Base-by-base conservation (phyloP, 2,113 vertebrate genomes). In the Lanius ludovicianus region DNA sequence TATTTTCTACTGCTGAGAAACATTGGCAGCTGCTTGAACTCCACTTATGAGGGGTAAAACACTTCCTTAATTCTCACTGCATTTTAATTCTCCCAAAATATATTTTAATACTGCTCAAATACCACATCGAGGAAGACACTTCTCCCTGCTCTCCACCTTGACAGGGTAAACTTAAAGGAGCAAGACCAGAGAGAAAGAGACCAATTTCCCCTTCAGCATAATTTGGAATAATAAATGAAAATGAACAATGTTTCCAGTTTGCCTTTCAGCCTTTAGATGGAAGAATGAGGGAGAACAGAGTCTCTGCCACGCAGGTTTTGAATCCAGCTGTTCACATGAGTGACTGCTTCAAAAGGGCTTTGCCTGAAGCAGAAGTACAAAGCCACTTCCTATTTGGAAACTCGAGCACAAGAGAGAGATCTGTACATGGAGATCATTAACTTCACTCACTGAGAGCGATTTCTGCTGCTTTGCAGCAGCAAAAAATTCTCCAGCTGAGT, bases 381-480 rank as follows among this genome's bases (percentile, higher is more conserved):
- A 91, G 44, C 24, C 59, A 9, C 22, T 50, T 93, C 63, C 53
- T 35, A 11, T 41, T n/a, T 37, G 50, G 56, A 65, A 2, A 12
- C 33, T 44, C 6, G 27, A 89, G 76, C 25, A 25, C 27, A 46
- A 49, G 47, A 1, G 2, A 67, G 44, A 62, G 35, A 49, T 76
- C 14, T 4, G 31, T 22, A 3, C 35, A 1, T 14, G 14, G 68
- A 60, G 25, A 79, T 73, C 46, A 15, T 70, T 35, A 74, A 24
- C 33, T 89, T 75, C 56, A 21, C n/a, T 28, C 30, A 12, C 24
- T 28, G 28, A 7, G 9, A 39, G 10, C 0, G 0, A 60, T 18
- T 39, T 33, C 55, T 46, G 63, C 22, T 37, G 14, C 53, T 68
- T 22, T 44, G 11, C 6, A 60, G 22, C 33, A 60, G 22, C 31